Evolutionary conservation across 2,888 invertebrate species (phyloP), one percentile per base, ranked within the genome.

Genomic region (Agrilus biguttatus): DNA sequence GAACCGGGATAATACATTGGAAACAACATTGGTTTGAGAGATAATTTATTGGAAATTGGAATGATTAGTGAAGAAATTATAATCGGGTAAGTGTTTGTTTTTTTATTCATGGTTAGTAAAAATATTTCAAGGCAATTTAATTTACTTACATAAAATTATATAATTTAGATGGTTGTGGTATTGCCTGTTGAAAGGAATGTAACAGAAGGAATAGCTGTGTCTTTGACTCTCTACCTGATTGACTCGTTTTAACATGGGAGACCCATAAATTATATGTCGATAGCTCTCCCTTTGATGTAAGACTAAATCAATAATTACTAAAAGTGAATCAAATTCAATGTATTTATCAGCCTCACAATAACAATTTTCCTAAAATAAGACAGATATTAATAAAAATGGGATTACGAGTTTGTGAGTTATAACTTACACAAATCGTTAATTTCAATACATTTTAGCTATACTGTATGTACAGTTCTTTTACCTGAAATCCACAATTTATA

Each of bases 311-410:
- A 93, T 82, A 56, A 88, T 74, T 0, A 90, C 80, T 50, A 92
- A 83, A 1, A 87, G 82, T n/a, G 80, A 75, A 58, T 93, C 93
- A 63, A 85, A 90, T 66, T 93, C 92, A 46, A 92, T 80, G 59
- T 92, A 93, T 61, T 89, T 89, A 62, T 93, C 93, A 1, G 87
- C 86, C 12, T 81, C 63, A 37, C 75, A 69, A 39, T 77, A 76
- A 59, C 93, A 93, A 48, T 72, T 71, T 8, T 73, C 75, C 92
- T 92, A 55, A 59, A 67, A 60, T 12, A 46, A 51, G 45, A 34
- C 44, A 39, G 21, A 40, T 14, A 48, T 36, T 42, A 40, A 13
- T 42, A 33, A 33, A 35, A 36, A 14, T 17, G 2, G n/a, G 3
- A 7, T 4, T 12, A 5, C n/a, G 10, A 14, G 7, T 34, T 34